These are phyloP conservation scores for Tetanocera ferruginea DNA, from an alignment of 2,888 invertebrate species.

Conservation along the genomic window DNA sequence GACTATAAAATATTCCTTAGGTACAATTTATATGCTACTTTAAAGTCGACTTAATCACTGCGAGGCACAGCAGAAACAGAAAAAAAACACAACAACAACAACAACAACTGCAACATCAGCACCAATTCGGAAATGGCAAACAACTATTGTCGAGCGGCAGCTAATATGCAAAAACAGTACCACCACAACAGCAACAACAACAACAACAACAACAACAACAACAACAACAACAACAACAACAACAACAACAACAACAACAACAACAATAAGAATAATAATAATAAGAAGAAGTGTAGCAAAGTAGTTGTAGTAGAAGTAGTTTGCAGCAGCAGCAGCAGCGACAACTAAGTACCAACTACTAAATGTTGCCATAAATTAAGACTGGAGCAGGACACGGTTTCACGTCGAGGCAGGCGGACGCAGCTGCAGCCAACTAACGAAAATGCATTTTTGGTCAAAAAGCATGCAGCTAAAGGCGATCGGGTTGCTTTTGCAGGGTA, in stretches of 20 bases:
- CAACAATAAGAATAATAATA: background rate
- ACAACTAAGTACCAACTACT: constrained; percentile 36
- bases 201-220: constrained; percentile 7
- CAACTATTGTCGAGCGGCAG: background rate
- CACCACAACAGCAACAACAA: background rate
- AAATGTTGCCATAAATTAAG: constrained; percentile 44
- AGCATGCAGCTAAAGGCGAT: background rate
- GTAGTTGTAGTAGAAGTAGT: constrained; percentile 21
- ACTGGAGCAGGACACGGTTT: constrained; percentile 23
- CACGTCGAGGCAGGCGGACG: constrained; percentile 26
- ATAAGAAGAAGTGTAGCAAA: background rate
- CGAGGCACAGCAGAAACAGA: background rate
- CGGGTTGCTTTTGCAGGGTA: background rate
- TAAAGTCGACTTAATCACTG: constrained; percentile 11
- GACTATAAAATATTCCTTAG: background rate
- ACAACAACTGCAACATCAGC: background rate
- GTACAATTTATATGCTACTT: background rate
- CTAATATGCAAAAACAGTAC: constrained; percentile 14
- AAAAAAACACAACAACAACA: no score
- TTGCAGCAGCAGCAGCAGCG: constrained; percentile 29
- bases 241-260: background rate
- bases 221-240: background rate
- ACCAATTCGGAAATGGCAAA: background rate
- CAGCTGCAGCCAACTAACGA: constrained; percentile 53
- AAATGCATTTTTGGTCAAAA: constrained; percentile 48